Percentiles rank a stretch among this genome's conserved stretches.
phyloP scores from a whole-genome alignment of 1,140 invertebrate species.

The Eumeta japonica region DNA sequence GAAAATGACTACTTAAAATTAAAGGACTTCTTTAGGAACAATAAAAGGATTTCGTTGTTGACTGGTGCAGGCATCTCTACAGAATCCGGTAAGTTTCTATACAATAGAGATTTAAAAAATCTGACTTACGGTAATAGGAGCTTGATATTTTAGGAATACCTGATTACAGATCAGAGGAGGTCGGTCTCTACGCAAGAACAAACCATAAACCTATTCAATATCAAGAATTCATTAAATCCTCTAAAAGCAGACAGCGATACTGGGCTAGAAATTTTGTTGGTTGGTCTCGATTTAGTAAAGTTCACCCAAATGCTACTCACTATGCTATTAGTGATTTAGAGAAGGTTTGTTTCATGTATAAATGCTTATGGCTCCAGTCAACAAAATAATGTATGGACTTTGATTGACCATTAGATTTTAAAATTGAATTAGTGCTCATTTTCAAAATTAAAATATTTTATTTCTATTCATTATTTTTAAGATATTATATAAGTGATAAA shows the following conservation, averaged over 20 bases:
- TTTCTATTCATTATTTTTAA: too few species aligned
- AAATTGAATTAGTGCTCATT: neutral
- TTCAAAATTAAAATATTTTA: too few species aligned
- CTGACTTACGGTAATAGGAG: too few species aligned
- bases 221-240: constrained; percentile 79
- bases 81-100: constrained; percentile 66
- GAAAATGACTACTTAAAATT: constrained; percentile 64
- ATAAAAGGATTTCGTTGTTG: constrained; percentile 69
- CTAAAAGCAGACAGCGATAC: constrained; percentile 75
- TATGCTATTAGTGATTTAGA: constrained; percentile 65
- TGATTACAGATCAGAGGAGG: constrained; percentile 90
- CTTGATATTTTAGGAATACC: constrained; percentile 73
- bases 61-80: constrained; percentile 96
- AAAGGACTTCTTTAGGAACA: constrained; percentile 63
- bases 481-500: too few species aligned
- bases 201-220: constrained; percentile 81
- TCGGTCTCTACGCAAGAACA: constrained; percentile 86
- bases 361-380: neutral
- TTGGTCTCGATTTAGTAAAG: constrained; percentile 78
- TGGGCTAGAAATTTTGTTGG: constrained; percentile 95
- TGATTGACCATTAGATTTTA: neutral
- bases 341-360: constrained; percentile 26
- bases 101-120: neutral
- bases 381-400: neutral
- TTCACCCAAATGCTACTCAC: constrained; percentile 69